Evolutionary conservation across 2,888 invertebrate genomes (phyloP), one percentile per base, ranked within the genome.

Genomic region (Drosophila barbarae): DNA sequence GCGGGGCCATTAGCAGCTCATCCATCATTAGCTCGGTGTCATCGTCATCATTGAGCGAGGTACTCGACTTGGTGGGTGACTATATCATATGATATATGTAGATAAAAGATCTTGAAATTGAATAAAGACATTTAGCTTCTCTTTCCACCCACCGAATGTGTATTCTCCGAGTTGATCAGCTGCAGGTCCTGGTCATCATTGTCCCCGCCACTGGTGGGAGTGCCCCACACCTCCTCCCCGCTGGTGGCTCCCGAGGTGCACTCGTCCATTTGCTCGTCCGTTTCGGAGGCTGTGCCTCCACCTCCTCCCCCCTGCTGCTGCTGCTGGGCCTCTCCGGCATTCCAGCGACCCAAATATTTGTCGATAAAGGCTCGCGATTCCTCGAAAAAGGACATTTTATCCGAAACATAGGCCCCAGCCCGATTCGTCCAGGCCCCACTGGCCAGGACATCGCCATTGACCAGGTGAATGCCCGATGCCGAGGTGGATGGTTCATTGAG

Each of bases 151-250:
- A 93, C 93, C 89, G 93, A 93, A 73, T 92, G 89, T 1, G 92
- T 93, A 71, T 93, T 93, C 84, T 94, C 94, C 34, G 93, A 93
- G 86, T 93, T 93, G 10, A 93, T 90, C 23, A 91, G 84, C 59
- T 90, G 90, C 81, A 95, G 93, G 71, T 95, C 95, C 78, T 95
- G 94, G 71, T 95, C 95, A 76, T 95, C 95, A 73, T 95, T 93
- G 38, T 95, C 93, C 23, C 95, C 95, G 5, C 95, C 95, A 74
- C 95, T 95, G 0, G 95, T 96, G 5, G 96, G 96, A 0, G 96
- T 96, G 0, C 96, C 96, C 96, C 96, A 96, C 26, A 95, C 94
- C 83, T 96, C 96, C 88, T 96, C 95, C 0, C 95, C 95, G 4
- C 95, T 95, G 1, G 93, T 94, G 0, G 94, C 95, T 0, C 95